A percentile compares a stretch with the other conserved stretches of the same genome.
phyloP scores from a whole-genome alignment of 2,797 vertebrate species.

The Malacoraja senta region DNA sequence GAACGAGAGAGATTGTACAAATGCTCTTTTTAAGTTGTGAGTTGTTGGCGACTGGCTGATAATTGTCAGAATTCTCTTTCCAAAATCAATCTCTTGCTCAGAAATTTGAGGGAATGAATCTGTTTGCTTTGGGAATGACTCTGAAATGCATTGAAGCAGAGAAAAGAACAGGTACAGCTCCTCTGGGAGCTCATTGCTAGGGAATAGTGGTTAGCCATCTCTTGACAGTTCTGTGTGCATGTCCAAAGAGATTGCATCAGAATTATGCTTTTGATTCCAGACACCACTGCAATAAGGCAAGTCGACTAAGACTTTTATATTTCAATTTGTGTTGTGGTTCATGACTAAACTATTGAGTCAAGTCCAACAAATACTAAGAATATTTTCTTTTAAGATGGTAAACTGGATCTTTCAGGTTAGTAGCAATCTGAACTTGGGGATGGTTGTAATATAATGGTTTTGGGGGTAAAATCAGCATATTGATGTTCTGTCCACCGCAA shows the following conservation, averaged over 20 bases:
- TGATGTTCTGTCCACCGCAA: background rate
- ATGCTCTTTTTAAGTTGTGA: background rate
- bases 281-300: background rate
- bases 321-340: background rate
- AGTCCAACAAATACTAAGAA: background rate
- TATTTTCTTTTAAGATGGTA: background rate
- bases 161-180: background rate
- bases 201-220: constrained; percentile 20
- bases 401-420: background rate
- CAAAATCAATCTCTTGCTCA: background rate
- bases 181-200: background rate
- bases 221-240: background rate
- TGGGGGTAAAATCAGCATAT: background rate
- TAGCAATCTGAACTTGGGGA: background rate
- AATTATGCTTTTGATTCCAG: constrained; percentile 8
- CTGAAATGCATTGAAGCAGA: background rate
- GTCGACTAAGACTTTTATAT: background rate
- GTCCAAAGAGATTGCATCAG: background rate
- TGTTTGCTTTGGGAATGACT: background rate
- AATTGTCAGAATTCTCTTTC: background rate
- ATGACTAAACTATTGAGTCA: background rate
- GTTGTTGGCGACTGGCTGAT: background rate
- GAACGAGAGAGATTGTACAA: background rate
- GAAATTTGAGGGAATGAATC: background rate
- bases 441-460: background rate